A percentile compares a stretch with the other conserved stretches of the same genome.
Evolutionary conservation across 2,113 vertebrate species (phyloP).

Genomic region (Plotosus lineatus): DNA sequence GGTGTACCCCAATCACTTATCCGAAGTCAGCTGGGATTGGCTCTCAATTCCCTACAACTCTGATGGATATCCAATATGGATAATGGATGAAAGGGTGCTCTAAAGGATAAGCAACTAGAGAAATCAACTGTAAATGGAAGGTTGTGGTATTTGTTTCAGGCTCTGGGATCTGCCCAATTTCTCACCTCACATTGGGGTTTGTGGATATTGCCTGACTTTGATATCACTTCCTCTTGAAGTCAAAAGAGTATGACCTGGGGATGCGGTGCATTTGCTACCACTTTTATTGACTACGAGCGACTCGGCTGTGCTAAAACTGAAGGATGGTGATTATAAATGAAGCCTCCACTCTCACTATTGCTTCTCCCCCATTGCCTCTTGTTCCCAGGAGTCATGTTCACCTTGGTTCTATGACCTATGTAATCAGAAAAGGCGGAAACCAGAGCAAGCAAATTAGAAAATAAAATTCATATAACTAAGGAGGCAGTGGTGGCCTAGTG

Average conservation of each 20-base stretch:
- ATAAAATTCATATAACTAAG: conserved; percentile 35
- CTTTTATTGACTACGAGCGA: conserved; percentile 29
- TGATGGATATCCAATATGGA: too few species aligned
- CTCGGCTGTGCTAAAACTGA: conserved; percentile 48
- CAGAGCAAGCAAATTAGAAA: conserved; percentile 14
- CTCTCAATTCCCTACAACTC: too few species aligned
- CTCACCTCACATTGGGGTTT: conserved; percentile 19
- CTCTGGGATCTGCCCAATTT: conserved; percentile 4
- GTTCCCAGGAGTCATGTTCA: conserved; percentile 35
- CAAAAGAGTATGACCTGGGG: background rate
- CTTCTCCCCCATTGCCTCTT: conserved; percentile 2
- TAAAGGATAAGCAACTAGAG: background rate
- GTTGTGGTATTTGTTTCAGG: background rate
- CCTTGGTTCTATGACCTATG: conserved; percentile 40
- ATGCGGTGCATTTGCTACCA: conserved; percentile 4
- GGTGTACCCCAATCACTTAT: too few species aligned
- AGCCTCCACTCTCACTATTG: background rate
- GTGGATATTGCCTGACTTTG: conserved; percentile 24
- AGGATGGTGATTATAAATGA: conserved; percentile 48
- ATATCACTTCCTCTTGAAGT: conserved; percentile 16
- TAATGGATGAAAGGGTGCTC: too few species aligned
- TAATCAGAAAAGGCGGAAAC: conserved; percentile 40
- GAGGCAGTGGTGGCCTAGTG: too few species aligned
- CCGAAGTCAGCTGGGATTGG: too few species aligned
- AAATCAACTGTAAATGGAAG: background rate